Percentiles rank a stretch among this genome's conserved stretches.
These are phyloP conservation scores for Ptychochromis oligacanthus DNA, from an alignment of 2,113 vertebrate genomes.

Conservation along the genomic window DNA sequence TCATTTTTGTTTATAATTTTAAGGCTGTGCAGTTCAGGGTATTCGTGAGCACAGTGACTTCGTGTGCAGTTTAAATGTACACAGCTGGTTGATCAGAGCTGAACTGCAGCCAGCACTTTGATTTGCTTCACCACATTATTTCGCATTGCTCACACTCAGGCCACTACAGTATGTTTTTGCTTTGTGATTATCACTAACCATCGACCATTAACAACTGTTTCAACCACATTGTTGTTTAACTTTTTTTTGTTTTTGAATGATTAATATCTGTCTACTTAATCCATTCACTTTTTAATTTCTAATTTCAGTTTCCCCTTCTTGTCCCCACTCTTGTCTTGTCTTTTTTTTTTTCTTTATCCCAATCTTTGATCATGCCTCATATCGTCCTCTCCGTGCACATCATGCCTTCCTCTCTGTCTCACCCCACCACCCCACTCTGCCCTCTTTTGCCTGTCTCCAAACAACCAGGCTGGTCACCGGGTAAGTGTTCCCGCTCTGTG, in stretches of 20 bases:
- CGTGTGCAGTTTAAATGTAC: neutral
- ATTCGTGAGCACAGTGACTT: neutral
- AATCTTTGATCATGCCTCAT: constrained; percentile 86
- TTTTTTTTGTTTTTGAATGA: constrained; percentile 50
- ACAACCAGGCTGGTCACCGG: constrained; percentile 99
- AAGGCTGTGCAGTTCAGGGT: neutral
- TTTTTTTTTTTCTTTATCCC: constrained; percentile 72
- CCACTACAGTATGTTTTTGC: neutral
- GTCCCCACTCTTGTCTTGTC: constrained; percentile 74
- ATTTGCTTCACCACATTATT: constrained; percentile 31
- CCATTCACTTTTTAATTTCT: constrained; percentile 79
- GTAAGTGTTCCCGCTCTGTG: constrained; percentile 87
- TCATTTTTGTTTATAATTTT: neutral
- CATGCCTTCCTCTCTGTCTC: constrained; percentile 54
- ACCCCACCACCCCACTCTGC: constrained; percentile 62
- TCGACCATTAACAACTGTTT: constrained; percentile 49
- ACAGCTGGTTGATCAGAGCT: neutral
- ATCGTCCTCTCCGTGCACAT: constrained; percentile 79
- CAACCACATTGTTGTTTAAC: constrained; percentile 38
- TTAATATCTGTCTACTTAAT: constrained; percentile 59
- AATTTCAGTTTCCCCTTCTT: constrained; percentile 79
- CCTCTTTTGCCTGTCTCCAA: constrained; percentile 84
- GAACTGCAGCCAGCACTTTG: neutral
- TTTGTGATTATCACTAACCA: constrained; percentile 57
- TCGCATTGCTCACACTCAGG: neutral